Evolutionary conservation across 1,140 invertebrate genomes (phyloP), one percentile per base, ranked within the genome.

Genomic region (Eriosoma lanigerum): DNA sequence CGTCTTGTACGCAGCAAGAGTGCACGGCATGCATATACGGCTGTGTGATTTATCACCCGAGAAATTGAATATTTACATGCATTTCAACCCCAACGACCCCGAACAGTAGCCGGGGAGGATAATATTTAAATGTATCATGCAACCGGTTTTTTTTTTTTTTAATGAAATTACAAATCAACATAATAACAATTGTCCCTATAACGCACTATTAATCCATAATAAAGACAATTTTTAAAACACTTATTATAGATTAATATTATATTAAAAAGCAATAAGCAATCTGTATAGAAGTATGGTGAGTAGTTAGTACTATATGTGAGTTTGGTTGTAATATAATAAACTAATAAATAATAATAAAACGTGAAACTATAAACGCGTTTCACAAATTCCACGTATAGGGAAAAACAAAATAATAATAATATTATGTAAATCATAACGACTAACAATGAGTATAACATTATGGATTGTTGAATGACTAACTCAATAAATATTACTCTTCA

Each of bases 41-140:
- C 46, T 10, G 66, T 26, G 3, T 62, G 75, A 78, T 78, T 78
- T 78, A 78, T 60, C 17, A 6, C 9, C 56, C 2, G 56, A 13
- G 21, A 62, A 60, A 78, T 78, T 78, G 75, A 78, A 62, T 78
- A 60, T 32, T 46, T 60, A 78, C 29, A 58, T 17, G 21, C 75
- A 48, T 72, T 52, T 72, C 68, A 72, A 72, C 68, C 68, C 68
- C 48, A 72, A 52, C 68, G 68, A 52, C 48, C 48, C 26, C 26
- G 26, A 52, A 72, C 68, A 24, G 68, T 72, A 72, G 68, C 48
- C 10, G 19, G 66, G 64, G 66, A 68, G 32, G 21, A 48, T 68
- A 26, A 24, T 48, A 68, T 68, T 68, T 48, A 48, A 68, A 64
- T 38, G 19, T 21, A 64, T 38, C 32, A 44, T 26, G 38, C 21